These are phyloP conservation scores for Arion vulgaris DNA, from an alignment of 1,140 invertebrate genomes.

Conservation along the genomic window DNA sequence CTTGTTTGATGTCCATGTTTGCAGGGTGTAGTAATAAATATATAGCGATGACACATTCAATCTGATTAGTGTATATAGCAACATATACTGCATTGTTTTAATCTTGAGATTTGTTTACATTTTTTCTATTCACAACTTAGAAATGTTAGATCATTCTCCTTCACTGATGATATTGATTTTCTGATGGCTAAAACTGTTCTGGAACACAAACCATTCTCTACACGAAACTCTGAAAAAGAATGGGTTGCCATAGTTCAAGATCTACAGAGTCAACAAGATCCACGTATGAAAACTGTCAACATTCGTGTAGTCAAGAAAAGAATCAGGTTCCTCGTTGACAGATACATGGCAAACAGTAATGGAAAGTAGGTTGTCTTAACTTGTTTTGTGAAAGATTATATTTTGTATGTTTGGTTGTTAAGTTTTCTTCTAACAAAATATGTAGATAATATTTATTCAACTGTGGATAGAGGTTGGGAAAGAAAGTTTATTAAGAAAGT, in stretches of 20 bases:
- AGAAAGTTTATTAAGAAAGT: no score
- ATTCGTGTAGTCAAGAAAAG: conserved; percentile 34
- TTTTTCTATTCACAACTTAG: conserved; percentile 2
- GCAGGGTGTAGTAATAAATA: no score
- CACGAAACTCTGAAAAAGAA: conserved; percentile 31
- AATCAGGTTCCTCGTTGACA: conserved; percentile 34
- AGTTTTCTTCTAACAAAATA: no score
- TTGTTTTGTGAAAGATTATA: background rate
- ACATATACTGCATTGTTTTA: no score
- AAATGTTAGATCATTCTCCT: conserved; percentile 32
- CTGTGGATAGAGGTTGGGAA: no score
- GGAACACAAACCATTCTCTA: conserved; percentile 32
- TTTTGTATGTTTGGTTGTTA: no score
- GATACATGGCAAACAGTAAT: conserved; percentile 39
- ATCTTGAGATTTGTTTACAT: no score
- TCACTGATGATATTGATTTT: conserved; percentile 34
- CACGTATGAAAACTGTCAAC: conserved; percentile 20
- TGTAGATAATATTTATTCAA: no score
- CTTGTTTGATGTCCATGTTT: no score
- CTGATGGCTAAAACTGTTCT: conserved; percentile 32
- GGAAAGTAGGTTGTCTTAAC: conserved; percentile 23
- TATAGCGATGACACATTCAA: no score
- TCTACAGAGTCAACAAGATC: conserved; percentile 12
- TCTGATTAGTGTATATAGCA: no score
- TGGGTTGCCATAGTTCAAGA: conserved; percentile 22